Evolutionary conservation across 2,797 vertebrate genomes (phyloP), one percentile per base, ranked within the genome.

Genomic region (Cynopterus sphinx): DNA sequence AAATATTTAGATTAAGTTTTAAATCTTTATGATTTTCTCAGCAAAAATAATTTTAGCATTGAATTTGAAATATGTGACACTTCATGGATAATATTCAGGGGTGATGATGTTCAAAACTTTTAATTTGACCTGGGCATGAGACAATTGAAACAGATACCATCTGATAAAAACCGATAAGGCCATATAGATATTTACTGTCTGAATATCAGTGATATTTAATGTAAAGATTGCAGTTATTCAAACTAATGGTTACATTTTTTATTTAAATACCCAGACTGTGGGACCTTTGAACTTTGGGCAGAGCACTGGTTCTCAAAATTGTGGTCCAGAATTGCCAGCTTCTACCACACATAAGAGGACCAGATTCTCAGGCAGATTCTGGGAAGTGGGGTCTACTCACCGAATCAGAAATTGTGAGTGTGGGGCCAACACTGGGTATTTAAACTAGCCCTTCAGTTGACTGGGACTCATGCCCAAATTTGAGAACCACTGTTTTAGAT

Each of bases 11-110:
- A 31, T 41, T 53, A 89, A 71, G 15, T 21, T 6, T 82, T 59
- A 86, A 86, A 63, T 88, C n/a, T 85, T 92, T 63, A 15, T 51
- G 84, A 59, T 68, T 89, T 95, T 86, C 36, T 88, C 21, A 83
- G 75, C 24, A 84, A 41, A n/a, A 94, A 87, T 94, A 79, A 51
- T 49, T 85, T 88, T 78, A 16, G 17, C 43, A 43, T 68, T 28
- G 17, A 39, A 93, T 89, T 90, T 70, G 74, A 94, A 87, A 59
- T 90, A 15, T 68, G 33, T 57, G 10, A 57, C 1, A 73, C 2
- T 89, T 83, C 39, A 71, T 91, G n/a, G 31, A 16, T 39, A 87
- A 22, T 55, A 16, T 39, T 93, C 41, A 84, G 6, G 12, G 24
- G 17, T 87, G 28, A 75, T 84, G 28, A 16, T 86, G 28, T 36